Evolutionary conservation across 2,888 invertebrate species (phyloP).

Genomic region (Andrena hattorfiana): DNA sequence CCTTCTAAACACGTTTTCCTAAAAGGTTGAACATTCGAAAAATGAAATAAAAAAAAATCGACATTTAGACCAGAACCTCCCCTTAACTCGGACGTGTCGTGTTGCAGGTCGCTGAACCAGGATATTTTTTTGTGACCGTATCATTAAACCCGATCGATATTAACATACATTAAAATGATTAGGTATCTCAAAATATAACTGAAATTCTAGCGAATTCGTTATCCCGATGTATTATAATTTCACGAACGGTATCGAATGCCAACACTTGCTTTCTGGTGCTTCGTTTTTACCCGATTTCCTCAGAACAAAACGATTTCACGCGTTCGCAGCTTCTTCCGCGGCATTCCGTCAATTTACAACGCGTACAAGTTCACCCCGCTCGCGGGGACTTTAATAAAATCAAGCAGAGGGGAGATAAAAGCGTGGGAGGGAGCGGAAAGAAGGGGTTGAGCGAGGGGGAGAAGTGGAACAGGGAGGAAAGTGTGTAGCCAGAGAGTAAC

Average conservation of each 20-base stretch:
- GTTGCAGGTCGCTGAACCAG: no score
- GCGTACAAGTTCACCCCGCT: constrained; percentile 41
- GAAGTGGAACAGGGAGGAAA: constrained; percentile 21
- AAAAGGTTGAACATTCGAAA: no score
- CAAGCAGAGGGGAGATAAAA: constrained; percentile 53
- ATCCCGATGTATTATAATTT: no score
- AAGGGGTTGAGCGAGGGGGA: constrained; percentile 21
- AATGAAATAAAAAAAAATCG: no score
- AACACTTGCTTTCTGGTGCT: background rate
- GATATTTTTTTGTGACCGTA: background rate
- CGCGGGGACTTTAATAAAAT: constrained; percentile 50
- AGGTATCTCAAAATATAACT: no score
- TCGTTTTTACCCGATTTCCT: background rate
- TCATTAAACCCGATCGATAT: background rate
- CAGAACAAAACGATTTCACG: constrained; percentile 41
- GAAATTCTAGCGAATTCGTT: no score
- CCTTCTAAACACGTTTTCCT: no score
- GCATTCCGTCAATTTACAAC: constrained; percentile 45
- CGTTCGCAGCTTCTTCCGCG: constrained; percentile 33
- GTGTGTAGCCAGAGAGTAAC: constrained; percentile 62
- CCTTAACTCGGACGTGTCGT: no score
- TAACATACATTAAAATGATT: no score
- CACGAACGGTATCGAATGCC: background rate
- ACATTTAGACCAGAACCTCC: no score
- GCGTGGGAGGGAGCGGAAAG: constrained; percentile 24